phyloP scores from a whole-genome alignment of 64 coral and sea anemone species.

The Montipora cactus region DNA sequence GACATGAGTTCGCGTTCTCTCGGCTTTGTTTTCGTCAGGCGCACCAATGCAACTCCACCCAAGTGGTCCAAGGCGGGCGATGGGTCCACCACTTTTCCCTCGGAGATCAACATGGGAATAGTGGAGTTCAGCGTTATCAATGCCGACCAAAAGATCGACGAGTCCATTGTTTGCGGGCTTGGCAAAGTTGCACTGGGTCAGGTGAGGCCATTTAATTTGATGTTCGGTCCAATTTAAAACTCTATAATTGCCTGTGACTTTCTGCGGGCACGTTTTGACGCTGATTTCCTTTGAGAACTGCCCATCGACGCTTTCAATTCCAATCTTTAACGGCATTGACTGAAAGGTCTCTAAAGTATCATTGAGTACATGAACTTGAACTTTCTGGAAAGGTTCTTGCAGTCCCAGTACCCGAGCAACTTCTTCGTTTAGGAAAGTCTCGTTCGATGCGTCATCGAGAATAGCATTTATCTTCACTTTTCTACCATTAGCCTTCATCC shows the following conservation, averaged over 20 bases:
- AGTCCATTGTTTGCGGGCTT: constrained; percentile 43
- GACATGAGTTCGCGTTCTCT: constrained; percentile 22
- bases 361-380: no score
- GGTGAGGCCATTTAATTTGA: constrained; percentile 42
- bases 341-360: no score
- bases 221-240: constrained; percentile 43
- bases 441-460: no score
- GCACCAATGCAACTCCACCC: constrained; percentile 33
- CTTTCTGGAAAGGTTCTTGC: no score
- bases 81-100: constrained; percentile 16
- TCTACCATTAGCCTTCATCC: no score
- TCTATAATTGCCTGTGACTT: constrained; percentile 64
- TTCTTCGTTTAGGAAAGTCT: no score
- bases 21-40: background rate
- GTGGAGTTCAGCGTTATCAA: constrained; percentile 65
- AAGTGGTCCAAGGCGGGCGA: constrained; percentile 44
- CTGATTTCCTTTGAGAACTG: constrained; percentile 45
- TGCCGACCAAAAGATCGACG: constrained; percentile 5
- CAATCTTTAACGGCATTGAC: constrained; percentile 23
- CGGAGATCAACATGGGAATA: constrained; percentile 48
- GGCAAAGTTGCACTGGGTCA: constrained; percentile 43
- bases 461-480: no score
- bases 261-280: constrained; percentile 52
- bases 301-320: constrained; percentile 43
- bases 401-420: no score